Conservation (phyloP, 2,797 vertebrate genomes). For the Ataeniobius toweri region DNA sequence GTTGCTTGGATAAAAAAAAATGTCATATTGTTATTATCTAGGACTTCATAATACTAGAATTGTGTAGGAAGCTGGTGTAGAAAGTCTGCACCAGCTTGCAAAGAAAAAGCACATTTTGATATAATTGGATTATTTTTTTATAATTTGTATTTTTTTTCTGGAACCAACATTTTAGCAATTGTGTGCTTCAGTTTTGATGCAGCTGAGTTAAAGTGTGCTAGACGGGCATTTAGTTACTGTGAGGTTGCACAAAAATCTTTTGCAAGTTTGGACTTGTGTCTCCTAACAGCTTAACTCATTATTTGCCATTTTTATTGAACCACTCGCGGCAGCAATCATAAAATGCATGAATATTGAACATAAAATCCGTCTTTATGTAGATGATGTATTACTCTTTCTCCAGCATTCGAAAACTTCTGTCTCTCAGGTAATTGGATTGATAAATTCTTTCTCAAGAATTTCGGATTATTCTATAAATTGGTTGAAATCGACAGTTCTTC, state of each 20-base stretch:
- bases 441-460: no score
- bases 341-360: no score
- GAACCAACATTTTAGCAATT: not conserved
- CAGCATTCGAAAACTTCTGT: no score
- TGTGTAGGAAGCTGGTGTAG: not conserved
- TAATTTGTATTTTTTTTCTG: not conserved
- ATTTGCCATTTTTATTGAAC: no score
- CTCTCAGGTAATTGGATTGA: no score
- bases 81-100: not conserved
- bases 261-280: not conserved
- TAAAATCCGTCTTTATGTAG: no score
- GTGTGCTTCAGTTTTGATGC: not conserved
- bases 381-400: no score
- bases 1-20: not conserved
- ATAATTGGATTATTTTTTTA: not conserved
- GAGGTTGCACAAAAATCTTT: not conserved
- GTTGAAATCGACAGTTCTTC: no score
- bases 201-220: not conserved
- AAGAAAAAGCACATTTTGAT: not conserved
- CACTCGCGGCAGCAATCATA: no score
- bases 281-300: not conserved
- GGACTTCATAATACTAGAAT: not conserved
- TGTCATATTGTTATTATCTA: not conserved
- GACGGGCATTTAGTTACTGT: not conserved
- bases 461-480: no score